phyloP scores from a whole-genome alignment of 2,888 invertebrate species.

The Pheosia gnoma region DNA sequence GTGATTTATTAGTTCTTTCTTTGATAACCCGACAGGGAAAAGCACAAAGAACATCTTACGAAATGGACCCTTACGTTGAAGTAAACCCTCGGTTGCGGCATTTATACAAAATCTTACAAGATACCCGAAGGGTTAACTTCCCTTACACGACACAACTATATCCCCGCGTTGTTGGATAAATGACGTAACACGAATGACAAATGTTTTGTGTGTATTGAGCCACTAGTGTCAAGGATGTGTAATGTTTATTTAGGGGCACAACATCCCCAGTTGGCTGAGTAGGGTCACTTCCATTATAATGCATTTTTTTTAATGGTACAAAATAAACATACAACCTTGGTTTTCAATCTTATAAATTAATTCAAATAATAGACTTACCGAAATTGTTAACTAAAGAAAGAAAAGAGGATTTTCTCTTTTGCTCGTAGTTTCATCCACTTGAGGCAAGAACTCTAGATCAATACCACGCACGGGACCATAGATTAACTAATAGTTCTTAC shows the following conservation, averaged over 20 bases:
- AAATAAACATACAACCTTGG: slow-evolving; percentile 10
- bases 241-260: slow-evolving; percentile 36
- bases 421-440: too few species aligned
- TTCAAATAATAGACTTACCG: too few species aligned
- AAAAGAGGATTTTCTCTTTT: too few species aligned
- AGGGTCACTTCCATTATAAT: slow-evolving; percentile 25
- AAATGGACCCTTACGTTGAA: background rate
- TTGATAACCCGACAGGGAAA: background rate
- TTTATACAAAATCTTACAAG: slow-evolving; percentile 18
- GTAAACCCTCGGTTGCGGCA: slow-evolving; percentile 9
- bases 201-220: slow-evolving; percentile 23
- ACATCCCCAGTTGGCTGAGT: slow-evolving; percentile 27
- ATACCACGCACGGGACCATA: too few species aligned
- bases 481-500: too few species aligned
- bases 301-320: slow-evolving; percentile 17
- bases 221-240: slow-evolving; percentile 16
- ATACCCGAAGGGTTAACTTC: slow-evolving; percentile 13
- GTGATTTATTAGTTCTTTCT: background rate
- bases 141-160: slow-evolving; percentile 24
- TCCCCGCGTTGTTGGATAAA: slow-evolving; percentile 14
- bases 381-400: too few species aligned
- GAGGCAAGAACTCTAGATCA: too few species aligned
- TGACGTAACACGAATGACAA: slow-evolving; percentile 32
- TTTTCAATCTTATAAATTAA: background rate
- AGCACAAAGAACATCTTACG: background rate